Percentiles rank a stretch among this genome's conserved stretches.
Evolutionary conservation across 2,888 invertebrate species (phyloP).

Genomic region (Corbicula japonica): DNA sequence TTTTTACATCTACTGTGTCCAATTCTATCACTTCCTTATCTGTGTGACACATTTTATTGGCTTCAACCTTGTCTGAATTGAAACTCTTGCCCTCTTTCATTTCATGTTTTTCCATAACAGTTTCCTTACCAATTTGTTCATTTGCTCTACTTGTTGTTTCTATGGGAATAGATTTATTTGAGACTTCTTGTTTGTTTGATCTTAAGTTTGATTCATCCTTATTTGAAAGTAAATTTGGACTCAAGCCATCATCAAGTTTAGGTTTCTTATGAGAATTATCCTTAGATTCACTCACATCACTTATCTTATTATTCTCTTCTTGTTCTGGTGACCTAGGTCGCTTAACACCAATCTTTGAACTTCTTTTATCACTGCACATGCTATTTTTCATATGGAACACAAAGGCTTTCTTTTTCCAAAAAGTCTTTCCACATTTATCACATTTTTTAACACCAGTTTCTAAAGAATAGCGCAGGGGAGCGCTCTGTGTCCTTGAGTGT

Average conservation of each 20-base stretch:
- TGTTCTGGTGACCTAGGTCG: slow-evolving; percentile 4
- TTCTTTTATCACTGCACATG: slow-evolving; percentile 11
- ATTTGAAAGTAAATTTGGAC: background rate
- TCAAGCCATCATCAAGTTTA: background rate
- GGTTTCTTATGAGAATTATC: background rate
- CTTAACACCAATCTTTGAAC: slow-evolving; percentile 14
- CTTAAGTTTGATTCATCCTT: too few species aligned
- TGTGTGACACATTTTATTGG: background rate
- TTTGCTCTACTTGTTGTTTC: too few species aligned
- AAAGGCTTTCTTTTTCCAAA: slow-evolving; percentile 67
- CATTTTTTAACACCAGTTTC: slow-evolving; percentile 55
- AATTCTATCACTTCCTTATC: too few species aligned
- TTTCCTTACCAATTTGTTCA: too few species aligned
- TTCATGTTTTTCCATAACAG: too few species aligned
- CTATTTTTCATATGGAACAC: slow-evolving; percentile 50
- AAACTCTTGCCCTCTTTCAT: too few species aligned
- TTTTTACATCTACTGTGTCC: background rate
- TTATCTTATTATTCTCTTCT: background rate
- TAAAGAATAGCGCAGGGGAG: slow-evolving; percentile 37
- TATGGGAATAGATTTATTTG: too few species aligned
- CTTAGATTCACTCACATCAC: background rate
- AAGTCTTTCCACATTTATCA: slow-evolving; percentile 63
- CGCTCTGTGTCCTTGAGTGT: slow-evolving; percentile 5
- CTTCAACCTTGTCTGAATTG: too few species aligned
- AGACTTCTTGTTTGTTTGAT: too few species aligned